Base-by-base conservation (phyloP, 2,888 invertebrate genomes). In the Cephus nigrinus region DNA sequence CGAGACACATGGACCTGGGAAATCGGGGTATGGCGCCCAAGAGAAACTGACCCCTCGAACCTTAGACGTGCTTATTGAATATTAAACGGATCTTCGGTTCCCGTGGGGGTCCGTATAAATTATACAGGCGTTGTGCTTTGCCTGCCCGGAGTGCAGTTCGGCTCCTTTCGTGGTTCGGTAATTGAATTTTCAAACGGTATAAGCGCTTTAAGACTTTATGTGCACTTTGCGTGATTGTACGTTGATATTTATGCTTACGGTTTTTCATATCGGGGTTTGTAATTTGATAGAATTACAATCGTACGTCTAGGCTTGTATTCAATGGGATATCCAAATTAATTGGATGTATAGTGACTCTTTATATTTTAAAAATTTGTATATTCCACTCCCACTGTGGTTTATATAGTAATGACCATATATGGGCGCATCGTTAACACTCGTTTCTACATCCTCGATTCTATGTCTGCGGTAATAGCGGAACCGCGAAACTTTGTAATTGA, bases 61-160 rank as follows among this genome's bases (percentile, higher is more conserved):
- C 79, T 76, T 76, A 75, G 79, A 74, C 71, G 77, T 82, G 82
- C 82, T 85, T 85, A 85, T 85, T 84, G 82, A 86, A 86, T 85
- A 86, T 86, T 85, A 85, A 86, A 82, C 79, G 81, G 69, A 73
- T 55, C 75, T 76, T 79, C 23, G 82, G 82, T 79, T 80, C 81
- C 76, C 81, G 1, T 23, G 55, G 55, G 55, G 55, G 23, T 55
- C 2, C 23, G 55, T 23, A 55, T 55, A 55, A 55, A 23, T 55
- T 55, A 55, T 55, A 55, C 55, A 55, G 55, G 23, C 55, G 55
- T 55, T 55, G 55, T 55, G 23, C 55, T 55, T 23, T 55, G 55
- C 55, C 55, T 55, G 55, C 55, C 55, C 55, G 9, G 23, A 55
- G 55, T 55, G 55, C 55, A 55, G 55, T 23, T 55, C 55, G 23